Conservation (phyloP, 2,113 vertebrate genomes). For the Cricetomys ansorgei region DNA sequence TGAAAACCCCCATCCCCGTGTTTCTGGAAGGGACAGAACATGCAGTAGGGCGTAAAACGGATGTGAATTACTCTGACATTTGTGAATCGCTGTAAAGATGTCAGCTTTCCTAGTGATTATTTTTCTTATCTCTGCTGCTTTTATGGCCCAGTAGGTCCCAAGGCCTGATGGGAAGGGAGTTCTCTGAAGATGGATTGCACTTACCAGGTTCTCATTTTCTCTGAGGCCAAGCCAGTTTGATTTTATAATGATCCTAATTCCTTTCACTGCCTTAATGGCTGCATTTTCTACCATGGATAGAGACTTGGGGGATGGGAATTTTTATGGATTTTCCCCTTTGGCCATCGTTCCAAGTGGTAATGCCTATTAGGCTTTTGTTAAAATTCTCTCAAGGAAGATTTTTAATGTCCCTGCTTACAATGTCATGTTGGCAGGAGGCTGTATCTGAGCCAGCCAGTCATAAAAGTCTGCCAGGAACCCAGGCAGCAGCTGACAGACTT, state of each 20-base stretch:
- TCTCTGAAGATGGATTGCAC: conserved; percentile 66
- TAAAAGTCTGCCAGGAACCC: conserved; percentile 46
- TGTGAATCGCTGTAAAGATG: conserved; percentile 59
- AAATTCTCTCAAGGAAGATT: conserved; percentile 70
- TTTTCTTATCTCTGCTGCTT: conserved; percentile 65
- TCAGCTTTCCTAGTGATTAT: conserved; percentile 29
- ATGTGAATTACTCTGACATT: conserved; percentile 32
- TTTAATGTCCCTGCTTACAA: conserved; percentile 19
- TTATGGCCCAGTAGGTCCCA: not conserved
- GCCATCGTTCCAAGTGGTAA: conserved; percentile 59
- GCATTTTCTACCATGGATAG: conserved; percentile 52
- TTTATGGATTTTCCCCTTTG: conserved; percentile 62
- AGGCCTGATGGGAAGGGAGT: conserved; percentile 52
- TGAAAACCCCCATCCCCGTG: not conserved
- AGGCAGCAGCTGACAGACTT: not conserved
- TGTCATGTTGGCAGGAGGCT: conserved; percentile 51
- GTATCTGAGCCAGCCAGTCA: not conserved
- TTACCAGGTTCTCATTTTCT: conserved; percentile 55
- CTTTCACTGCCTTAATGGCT: conserved; percentile 63
- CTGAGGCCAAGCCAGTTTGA: conserved; percentile 56
- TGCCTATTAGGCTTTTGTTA: conserved; percentile 28
- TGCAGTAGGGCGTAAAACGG: not conserved
- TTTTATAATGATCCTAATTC: conserved; percentile 59
- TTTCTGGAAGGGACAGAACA: not conserved
- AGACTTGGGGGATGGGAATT: not conserved